Evolutionary conservation across 1,140 invertebrate genomes (phyloP).

Genomic region (Drosophila simulans): DNA sequence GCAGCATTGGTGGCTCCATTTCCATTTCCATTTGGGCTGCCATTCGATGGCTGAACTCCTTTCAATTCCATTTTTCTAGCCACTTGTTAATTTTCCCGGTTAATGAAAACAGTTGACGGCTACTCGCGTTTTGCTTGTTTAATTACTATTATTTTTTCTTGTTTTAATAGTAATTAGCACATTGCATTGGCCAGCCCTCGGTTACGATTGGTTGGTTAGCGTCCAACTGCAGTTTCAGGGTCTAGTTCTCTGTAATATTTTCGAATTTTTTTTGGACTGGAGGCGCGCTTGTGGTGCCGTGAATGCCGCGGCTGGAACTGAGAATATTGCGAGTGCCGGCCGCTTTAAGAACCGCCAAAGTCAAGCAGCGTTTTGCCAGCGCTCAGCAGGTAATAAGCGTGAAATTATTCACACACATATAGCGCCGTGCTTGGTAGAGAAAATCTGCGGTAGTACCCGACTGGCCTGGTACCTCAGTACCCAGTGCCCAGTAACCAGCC

Average conservation of each 20-base stretch:
- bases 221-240: slow-evolving; percentile 11
- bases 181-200: slow-evolving; percentile 35
- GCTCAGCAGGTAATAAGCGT: slow-evolving; percentile 55
- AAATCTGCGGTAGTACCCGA: not conserved
- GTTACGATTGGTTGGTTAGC: slow-evolving; percentile 15
- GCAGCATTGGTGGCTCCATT: not conserved
- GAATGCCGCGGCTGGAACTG: slow-evolving; percentile 77
- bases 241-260: not conserved
- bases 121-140: slow-evolving; percentile 1
- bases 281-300: slow-evolving; percentile 66
- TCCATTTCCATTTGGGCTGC: not conserved
- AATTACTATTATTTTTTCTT: not conserved
- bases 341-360: slow-evolving; percentile 75
- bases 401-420: slow-evolving; percentile 50
- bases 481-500: not conserved
- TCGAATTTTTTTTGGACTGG: not conserved
- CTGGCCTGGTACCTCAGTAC: not conserved
- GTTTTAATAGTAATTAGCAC: slow-evolving; percentile 14
- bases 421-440: not conserved
- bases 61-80: slow-evolving; percentile 28
- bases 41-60: slow-evolving; percentile 12
- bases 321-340: slow-evolving; percentile 42
- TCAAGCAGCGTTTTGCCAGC: slow-evolving; percentile 32
- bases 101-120: not conserved
- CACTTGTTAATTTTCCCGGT: not conserved